Conservation (phyloP, 2,888 invertebrate species). For the Rhopalosiphum nymphaeae region DNA sequence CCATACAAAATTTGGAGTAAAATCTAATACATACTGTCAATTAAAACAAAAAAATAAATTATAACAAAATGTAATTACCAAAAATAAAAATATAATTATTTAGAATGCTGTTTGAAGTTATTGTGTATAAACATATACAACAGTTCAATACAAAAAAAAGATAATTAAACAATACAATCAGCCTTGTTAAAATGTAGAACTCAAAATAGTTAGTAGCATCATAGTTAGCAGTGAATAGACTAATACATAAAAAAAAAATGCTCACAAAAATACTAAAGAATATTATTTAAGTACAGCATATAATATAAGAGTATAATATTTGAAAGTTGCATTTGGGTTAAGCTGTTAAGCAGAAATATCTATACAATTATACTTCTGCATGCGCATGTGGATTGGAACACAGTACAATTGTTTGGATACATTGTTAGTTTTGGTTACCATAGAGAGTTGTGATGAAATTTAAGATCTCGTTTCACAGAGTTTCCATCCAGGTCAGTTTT, state of each 20-base stretch:
- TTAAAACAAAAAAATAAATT: background rate
- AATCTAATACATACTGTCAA: background rate
- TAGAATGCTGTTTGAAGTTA: background rate
- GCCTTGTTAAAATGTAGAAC: background rate
- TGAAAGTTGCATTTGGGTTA: background rate
- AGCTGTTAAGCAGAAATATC: background rate
- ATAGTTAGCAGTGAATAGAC: background rate
- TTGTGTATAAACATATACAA: background rate
- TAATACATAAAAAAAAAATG: background rate
- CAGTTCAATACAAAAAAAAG: background rate
- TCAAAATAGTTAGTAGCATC: background rate
- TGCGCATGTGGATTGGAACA: background rate
- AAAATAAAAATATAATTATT: background rate
- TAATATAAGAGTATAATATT: background rate
- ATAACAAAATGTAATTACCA: background rate
- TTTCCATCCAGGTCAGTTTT: conserved; percentile 30
- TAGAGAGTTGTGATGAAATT: conserved; percentile 46
- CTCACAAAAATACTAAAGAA: background rate
- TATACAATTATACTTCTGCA: background rate
- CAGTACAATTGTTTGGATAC: background rate
- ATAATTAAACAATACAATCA: background rate
- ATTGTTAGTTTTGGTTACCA: conserved; percentile 19
- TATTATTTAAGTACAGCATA: background rate
- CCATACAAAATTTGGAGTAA: background rate
- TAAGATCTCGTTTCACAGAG: conserved; percentile 43